Evolutionary conservation across 2,797 vertebrate species (phyloP).

Genomic region (Enteromius viviparus): DNA sequence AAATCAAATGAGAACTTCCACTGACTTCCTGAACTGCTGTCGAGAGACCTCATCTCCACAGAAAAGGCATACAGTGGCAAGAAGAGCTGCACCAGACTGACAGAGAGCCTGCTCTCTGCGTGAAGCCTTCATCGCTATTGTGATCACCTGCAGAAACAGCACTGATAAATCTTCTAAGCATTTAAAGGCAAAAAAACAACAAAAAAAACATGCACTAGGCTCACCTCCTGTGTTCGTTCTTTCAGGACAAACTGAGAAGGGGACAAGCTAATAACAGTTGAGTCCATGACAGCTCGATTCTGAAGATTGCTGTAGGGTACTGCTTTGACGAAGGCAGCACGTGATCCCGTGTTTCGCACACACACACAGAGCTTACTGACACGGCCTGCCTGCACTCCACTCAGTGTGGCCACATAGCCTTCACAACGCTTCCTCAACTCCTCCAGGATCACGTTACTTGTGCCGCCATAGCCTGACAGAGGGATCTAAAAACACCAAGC

Average conservation of each 20-base stretch:
- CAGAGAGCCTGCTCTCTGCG: slow-evolving; percentile 72
- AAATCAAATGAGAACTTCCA: slow-evolving; percentile 12
- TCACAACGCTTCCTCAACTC: slow-evolving; percentile 87
- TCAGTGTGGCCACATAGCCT: slow-evolving; percentile 82
- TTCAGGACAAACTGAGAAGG: slow-evolving; percentile 94
- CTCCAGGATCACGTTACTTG: slow-evolving; percentile 91
- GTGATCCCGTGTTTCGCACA: slow-evolving; percentile 89
- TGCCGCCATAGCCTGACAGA: slow-evolving; percentile 93
- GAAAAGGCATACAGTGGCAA: slow-evolving; percentile 88
- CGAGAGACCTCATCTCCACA: slow-evolving; percentile 94
- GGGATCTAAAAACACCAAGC: slow-evolving; percentile 82
- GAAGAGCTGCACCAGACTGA: slow-evolving; percentile 67
- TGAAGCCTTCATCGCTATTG: slow-evolving; percentile 82
- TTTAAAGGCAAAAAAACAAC: neutral
- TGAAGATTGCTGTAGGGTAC: slow-evolving; percentile 82
- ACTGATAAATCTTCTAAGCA: slow-evolving; percentile 25
- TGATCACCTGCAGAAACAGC: slow-evolving; percentile 80
- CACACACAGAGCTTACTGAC: slow-evolving; percentile 82
- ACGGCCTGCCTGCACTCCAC: slow-evolving; percentile 71
- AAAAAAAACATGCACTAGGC: neutral
- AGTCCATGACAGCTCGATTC: slow-evolving; percentile 76
- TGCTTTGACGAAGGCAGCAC: slow-evolving; percentile 91
- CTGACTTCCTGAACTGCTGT: slow-evolving; percentile 90
- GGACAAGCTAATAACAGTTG: slow-evolving; percentile 79
- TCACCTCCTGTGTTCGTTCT: slow-evolving; percentile 88